phyloP scores from a whole-genome alignment of 2,797 vertebrate genomes.

The Lateolabrax maculatus region DNA sequence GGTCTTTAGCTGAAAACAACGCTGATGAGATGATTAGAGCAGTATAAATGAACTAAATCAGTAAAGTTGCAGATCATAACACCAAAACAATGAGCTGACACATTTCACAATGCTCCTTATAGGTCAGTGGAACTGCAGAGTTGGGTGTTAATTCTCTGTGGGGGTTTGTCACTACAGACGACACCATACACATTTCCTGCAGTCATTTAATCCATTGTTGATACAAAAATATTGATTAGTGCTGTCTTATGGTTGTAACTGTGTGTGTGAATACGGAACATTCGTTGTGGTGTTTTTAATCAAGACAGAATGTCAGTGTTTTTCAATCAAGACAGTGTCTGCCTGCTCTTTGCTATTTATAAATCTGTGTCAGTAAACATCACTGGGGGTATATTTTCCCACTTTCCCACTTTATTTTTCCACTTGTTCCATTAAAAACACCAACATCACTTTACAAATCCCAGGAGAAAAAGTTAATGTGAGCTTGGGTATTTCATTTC shows the following conservation, averaged over 20 bases:
- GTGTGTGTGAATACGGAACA: conserved; percentile 1
- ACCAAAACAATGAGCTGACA: conserved; percentile 16
- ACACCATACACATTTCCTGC: neutral
- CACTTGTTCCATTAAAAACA: neutral
- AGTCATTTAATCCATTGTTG: neutral
- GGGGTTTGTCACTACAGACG: neutral
- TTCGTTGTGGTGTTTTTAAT: neutral
- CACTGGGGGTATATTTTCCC: neutral
- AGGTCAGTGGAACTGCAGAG: neutral
- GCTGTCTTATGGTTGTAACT: conserved; percentile 14
- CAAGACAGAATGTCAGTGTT: no score
- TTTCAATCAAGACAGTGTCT: neutral
- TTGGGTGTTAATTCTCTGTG: neutral
- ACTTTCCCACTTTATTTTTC: neutral
- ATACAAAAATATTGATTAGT: neutral
- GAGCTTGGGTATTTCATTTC: neutral
- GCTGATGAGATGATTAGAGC: neutral
- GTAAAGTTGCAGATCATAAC: conserved; percentile 7
- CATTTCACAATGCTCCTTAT: neutral
- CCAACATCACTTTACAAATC: conserved; percentile 24
- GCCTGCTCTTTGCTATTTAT: neutral
- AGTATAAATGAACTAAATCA: conserved; percentile 1
- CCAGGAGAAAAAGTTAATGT: neutral
- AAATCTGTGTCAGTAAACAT: conserved; percentile 1
- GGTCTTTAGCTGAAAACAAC: neutral